Evolutionary conservation across 2,113 vertebrate genomes (phyloP).

Genomic region (Emydura subglobosa): DNA sequence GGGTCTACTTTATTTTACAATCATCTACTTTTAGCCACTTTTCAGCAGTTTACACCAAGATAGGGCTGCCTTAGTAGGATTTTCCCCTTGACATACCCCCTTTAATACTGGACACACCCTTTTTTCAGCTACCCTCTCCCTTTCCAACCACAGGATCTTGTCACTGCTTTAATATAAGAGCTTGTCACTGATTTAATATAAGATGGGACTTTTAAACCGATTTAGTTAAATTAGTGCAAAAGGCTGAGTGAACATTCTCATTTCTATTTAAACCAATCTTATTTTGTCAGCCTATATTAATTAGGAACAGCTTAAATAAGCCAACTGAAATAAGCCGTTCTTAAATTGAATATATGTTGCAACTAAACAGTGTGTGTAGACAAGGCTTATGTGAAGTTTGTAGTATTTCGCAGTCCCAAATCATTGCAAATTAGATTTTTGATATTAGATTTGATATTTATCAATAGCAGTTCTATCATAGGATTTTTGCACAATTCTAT

Average conservation of each 20-base stretch:
- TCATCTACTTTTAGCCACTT: background rate
- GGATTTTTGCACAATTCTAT: background rate
- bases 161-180: background rate
- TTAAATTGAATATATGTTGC: background rate
- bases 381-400: background rate
- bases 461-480: background rate
- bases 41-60: background rate
- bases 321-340: background rate
- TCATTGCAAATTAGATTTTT: background rate
- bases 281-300: background rate
- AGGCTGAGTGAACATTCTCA: background rate
- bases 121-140: background rate
- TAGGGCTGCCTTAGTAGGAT: rapidly evolving
- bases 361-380: background rate
- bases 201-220: background rate
- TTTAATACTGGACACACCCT: background rate
- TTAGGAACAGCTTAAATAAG: background rate
- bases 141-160: background rate
- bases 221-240: background rate
- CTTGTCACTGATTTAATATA: background rate
- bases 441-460: background rate
- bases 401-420: background rate
- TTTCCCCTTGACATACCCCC: background rate
- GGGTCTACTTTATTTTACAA: background rate
- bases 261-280: background rate